Evolutionary conservation across 2,113 vertebrate species (phyloP).

Genomic region (Semicossyphus pulcher): DNA sequence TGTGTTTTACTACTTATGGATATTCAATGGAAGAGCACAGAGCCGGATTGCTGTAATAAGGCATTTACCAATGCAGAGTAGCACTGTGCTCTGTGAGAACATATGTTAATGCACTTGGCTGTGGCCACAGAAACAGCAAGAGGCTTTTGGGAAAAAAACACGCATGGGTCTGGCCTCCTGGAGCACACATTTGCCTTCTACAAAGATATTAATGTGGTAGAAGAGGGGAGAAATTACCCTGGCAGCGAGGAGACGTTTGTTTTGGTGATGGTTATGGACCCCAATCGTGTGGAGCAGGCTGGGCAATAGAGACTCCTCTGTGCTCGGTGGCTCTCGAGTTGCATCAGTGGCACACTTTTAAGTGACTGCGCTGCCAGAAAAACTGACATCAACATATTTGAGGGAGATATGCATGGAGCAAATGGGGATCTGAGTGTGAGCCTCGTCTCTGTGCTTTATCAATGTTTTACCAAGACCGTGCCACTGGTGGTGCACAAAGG

Average conservation of each 20-base stretch:
- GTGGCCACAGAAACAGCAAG: slow-evolving; percentile 82
- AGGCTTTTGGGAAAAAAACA: slow-evolving; percentile 59
- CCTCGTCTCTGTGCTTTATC: slow-evolving; percentile 49
- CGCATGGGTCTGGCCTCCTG: slow-evolving; percentile 61
- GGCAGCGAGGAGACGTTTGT: slow-evolving; percentile 58
- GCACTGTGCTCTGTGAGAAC: slow-evolving; percentile 78
- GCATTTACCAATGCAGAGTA: slow-evolving; percentile 81
- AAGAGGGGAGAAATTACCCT: slow-evolving; percentile 30
- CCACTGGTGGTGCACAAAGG: slow-evolving; percentile 24
- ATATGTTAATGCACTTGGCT: slow-evolving; percentile 83
- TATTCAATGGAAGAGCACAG: slow-evolving; percentile 67
- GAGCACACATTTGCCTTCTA: slow-evolving; percentile 66
- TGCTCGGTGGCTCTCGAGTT: slow-evolving; percentile 50
- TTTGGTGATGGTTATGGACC: slow-evolving; percentile 64
- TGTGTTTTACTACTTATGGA: slow-evolving; percentile 80
- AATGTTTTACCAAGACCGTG: slow-evolving; percentile 53
- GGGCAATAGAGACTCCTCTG: slow-evolving; percentile 44
- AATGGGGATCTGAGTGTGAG: slow-evolving; percentile 43
- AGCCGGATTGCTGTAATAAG: slow-evolving; percentile 74
- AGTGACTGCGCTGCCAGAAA: slow-evolving; percentile 55
- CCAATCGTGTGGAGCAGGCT: slow-evolving; percentile 44
- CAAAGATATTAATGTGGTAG: slow-evolving; percentile 70
- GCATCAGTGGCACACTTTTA: slow-evolving; percentile 58
- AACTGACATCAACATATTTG: slow-evolving; percentile 67
- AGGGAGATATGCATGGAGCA: slow-evolving; percentile 47